These are phyloP conservation scores for Typhlichthys eigenmanni DNA, from an alignment of 2,797 vertebrate species.

Conservation along the genomic window DNA sequence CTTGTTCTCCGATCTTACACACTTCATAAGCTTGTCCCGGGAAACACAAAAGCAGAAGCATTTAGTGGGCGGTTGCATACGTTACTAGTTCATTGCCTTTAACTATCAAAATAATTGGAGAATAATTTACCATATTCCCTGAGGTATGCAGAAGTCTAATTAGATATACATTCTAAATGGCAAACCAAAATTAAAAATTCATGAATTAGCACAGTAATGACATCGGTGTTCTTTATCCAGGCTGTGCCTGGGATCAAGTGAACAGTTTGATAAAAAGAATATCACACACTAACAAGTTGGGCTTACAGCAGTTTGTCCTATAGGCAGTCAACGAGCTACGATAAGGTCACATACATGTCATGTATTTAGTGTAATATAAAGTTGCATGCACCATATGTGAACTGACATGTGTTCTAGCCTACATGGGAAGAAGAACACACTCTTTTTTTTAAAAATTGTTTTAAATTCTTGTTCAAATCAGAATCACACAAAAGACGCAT, in stretches of 20 bases:
- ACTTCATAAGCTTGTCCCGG: no score
- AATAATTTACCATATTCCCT: constrained; percentile 60
- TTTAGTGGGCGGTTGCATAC: constrained; percentile 35
- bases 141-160: constrained; percentile 55
- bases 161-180: constrained; percentile 65
- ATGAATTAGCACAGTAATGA: constrained; percentile 51
- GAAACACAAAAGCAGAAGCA: no score
- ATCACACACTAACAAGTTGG: constrained; percentile 42
- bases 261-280: constrained; percentile 55
- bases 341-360: no score
- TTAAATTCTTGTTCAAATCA: neutral
- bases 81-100: constrained; percentile 59
- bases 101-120: constrained; percentile 67
- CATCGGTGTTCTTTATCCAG: constrained; percentile 42
- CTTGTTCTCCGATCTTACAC: no score
- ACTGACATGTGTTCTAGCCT: no score
- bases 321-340: constrained; percentile 1
- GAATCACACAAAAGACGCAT: constrained; percentile 5
- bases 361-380: no score
- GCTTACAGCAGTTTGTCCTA: constrained; percentile 12
- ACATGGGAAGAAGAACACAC: no score
- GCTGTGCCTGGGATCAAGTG: constrained; percentile 40
- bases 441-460: no score
- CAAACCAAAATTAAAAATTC: constrained; percentile 61
- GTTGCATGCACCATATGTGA: no score